phyloP scores from a whole-genome alignment of 1,140 invertebrate species.

The Hycleus cichorii region DNA sequence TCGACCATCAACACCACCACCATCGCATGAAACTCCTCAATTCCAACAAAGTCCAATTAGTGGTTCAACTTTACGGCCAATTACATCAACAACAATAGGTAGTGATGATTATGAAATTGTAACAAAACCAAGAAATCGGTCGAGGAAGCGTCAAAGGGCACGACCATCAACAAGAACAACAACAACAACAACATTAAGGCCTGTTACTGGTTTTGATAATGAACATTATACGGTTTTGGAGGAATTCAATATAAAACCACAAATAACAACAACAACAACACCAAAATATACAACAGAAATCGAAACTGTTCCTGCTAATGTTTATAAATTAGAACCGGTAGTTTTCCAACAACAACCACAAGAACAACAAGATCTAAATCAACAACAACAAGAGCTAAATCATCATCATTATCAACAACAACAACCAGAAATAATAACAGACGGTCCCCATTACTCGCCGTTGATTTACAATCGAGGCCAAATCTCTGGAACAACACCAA shows the following conservation, averaged over 20 bases:
- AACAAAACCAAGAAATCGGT: too few relatives aligned
- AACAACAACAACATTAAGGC: constrained; percentile 4
- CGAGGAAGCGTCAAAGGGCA: constrained; percentile 1
- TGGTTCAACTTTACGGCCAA: constrained; percentile 11
- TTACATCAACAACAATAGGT: too few relatives aligned
- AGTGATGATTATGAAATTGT: not conserved
- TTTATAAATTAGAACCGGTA: constrained; percentile 13
- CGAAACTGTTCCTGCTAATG: constrained; percentile 21
- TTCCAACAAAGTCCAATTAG: not conserved
- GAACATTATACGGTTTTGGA: constrained; percentile 31
- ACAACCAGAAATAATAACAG: not conserved
- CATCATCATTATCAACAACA: not conserved
- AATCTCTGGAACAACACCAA: constrained; percentile 1
- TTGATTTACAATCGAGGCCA: constrained; percentile 6
- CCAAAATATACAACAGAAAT: constrained; percentile 4
- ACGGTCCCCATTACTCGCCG: constrained; percentile 20
- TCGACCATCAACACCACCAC: too few relatives aligned
- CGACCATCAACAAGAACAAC: constrained; percentile 6
- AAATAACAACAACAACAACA: constrained; percentile 1
- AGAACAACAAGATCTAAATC: not conserved
- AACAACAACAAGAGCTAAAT: constrained; percentile 24
- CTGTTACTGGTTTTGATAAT: constrained; percentile 10
- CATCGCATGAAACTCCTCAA: too few relatives aligned
- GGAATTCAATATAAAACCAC: constrained; percentile 23
- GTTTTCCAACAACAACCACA: constrained; percentile 2